Evolutionary conservation across 1,140 invertebrate genomes (phyloP).

Genomic region (Dendroctonus valens): DNA sequence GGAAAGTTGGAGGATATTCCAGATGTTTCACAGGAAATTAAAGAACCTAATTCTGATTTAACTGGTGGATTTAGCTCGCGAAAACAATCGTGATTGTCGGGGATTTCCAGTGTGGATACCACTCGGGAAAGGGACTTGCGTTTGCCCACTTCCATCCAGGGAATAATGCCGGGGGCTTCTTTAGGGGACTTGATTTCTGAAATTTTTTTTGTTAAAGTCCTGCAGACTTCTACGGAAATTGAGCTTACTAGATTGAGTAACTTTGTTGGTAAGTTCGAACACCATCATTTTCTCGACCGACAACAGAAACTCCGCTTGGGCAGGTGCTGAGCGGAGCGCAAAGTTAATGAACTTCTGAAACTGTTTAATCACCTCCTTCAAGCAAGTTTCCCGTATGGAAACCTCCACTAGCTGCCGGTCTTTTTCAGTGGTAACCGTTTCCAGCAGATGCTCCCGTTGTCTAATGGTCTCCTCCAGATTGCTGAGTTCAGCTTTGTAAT

Average conservation of each 20-base stretch:
- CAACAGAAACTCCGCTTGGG: constrained; percentile 52
- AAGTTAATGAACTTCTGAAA: constrained; percentile 56
- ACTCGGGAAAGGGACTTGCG: neutral
- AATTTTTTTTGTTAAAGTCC: too few species aligned
- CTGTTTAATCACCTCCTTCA: constrained; percentile 48
- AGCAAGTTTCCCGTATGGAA: constrained; percentile 39
- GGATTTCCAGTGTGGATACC: constrained; percentile 14
- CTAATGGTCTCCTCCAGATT: constrained; percentile 28
- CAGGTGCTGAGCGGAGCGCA: constrained; percentile 48
- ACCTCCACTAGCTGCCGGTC: constrained; percentile 41
- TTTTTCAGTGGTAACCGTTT: constrained; percentile 37
- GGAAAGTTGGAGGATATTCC: too few species aligned
- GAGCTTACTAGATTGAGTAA: constrained; percentile 11
- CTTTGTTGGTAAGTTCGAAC: constrained; percentile 43
- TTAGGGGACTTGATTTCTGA: neutral
- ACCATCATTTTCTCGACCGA: constrained; percentile 48
- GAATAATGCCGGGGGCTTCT: constrained; percentile 3
- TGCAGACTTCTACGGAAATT: neutral
- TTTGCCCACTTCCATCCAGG: constrained; percentile 13
- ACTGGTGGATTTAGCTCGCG: constrained; percentile 29
- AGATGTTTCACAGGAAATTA: too few species aligned
- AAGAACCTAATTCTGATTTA: constrained; percentile 3
- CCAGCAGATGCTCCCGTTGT: constrained; percentile 36
- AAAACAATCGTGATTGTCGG: constrained; percentile 40
- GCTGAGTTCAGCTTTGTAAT: constrained; percentile 42